Conservation (phyloP, 1,140 invertebrate genomes). For the Manduca sexta region DNA sequence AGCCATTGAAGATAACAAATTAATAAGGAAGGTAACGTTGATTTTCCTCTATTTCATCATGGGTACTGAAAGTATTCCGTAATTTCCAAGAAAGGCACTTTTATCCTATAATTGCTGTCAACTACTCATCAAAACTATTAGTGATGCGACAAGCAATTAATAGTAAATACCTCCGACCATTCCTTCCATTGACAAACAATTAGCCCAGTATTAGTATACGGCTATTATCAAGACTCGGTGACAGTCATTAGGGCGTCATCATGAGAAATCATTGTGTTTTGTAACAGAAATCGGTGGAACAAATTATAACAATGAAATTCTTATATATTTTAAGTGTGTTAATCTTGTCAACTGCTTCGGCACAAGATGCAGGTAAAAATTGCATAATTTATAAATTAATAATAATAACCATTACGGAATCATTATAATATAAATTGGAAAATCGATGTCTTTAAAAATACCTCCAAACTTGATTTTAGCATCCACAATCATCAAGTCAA, state of each 20-base stretch:
- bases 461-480: neutral
- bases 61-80: neutral
- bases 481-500: too few species aligned
- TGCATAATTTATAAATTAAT: too few species aligned
- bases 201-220: constrained; percentile 23
- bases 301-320: too few species aligned
- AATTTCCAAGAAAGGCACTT: constrained; percentile 21
- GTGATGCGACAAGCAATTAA: constrained; percentile 28
- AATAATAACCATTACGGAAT: too few species aligned
- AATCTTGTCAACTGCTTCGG: too few species aligned
- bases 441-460: neutral
- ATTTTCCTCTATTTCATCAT: neutral
- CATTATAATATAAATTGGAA: too few species aligned
- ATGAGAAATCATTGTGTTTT: constrained; percentile 7
- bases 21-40: too few species aligned
- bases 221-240: neutral
- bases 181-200: constrained; percentile 23
- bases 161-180: constrained; percentile 28
- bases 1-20: too few species aligned
- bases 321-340: too few species aligned
- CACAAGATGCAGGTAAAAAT: too few species aligned
- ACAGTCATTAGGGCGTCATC: constrained; percentile 9
- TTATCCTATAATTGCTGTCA: constrained; percentile 9
- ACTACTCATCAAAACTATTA: constrained; percentile 26
- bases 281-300: neutral